Evolutionary conservation across 1,140 invertebrate genomes (phyloP).

Genomic region (Drosophila suzukii): DNA sequence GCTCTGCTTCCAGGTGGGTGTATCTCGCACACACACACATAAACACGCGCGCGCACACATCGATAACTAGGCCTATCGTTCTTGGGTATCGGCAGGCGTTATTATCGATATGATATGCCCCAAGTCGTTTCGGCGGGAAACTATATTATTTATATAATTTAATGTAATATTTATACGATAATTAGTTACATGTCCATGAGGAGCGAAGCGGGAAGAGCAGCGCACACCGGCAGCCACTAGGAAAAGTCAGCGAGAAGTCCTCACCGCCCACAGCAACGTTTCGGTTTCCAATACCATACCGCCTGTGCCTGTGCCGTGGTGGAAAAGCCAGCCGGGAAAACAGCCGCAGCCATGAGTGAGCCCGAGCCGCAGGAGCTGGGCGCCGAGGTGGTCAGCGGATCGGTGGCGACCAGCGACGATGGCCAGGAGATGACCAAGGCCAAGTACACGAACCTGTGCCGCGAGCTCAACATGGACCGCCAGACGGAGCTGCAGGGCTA

Average conservation of each 20-base stretch:
- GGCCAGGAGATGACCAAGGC: conserved; percentile 46
- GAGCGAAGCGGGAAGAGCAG: conserved; percentile 6
- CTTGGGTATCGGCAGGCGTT: not conserved
- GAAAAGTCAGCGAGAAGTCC: conserved; percentile 9
- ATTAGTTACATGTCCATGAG: conserved; percentile 11
- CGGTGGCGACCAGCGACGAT: conserved; percentile 47
- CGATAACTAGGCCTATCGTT: not conserved
- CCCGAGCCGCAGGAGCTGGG: conserved; percentile 64
- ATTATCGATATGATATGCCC: not conserved
- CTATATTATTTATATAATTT: conserved; percentile 1
- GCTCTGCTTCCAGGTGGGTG: not conserved
- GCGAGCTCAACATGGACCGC: conserved; percentile 79
- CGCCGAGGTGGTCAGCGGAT: conserved; percentile 65
- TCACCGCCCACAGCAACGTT: not conserved
- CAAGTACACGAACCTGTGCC: conserved; percentile 72
- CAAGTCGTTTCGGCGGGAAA: conserved; percentile 1
- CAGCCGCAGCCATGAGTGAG: conserved; percentile 39
- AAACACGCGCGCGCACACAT: not conserved
- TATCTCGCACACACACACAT: not conserved
- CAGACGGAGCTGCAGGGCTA: conserved; percentile 74
- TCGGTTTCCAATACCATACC: not conserved
- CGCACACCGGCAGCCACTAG: conserved; percentile 8
- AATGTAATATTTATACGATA: not conserved
- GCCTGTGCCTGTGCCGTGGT: not conserved
- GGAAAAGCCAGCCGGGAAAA: conserved; percentile 3